phyloP scores from a whole-genome alignment of 2,888 invertebrate species.

The Mesoligia furuncula region DNA sequence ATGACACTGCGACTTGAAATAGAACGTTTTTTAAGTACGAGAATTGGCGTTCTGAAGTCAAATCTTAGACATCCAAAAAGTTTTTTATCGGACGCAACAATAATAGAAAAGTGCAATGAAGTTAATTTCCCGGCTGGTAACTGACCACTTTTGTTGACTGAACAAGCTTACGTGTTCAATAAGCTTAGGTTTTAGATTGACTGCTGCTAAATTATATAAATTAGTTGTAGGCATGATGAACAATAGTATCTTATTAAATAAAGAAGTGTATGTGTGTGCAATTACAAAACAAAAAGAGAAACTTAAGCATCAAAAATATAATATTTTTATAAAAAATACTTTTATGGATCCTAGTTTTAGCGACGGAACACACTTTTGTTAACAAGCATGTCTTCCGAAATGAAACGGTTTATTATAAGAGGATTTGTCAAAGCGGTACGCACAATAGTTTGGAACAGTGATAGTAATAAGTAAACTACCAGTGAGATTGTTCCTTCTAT shows the following conservation, averaged over 20 bases:
- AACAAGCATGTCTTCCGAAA: not conserved
- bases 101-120: not conserved
- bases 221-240: too few relatives aligned
- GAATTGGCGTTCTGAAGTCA: not conserved
- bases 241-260: not conserved
- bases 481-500: not conserved
- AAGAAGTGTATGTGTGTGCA: not conserved
- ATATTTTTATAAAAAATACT: constrained; percentile 20
- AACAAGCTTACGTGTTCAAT: constrained; percentile 4
- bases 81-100: not conserved
- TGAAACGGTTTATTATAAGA: not conserved
- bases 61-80: not conserved
- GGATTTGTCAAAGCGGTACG: not conserved
- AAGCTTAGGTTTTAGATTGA: not conserved
- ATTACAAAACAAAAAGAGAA: constrained; percentile 9
- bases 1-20: too few relatives aligned
- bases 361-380: not conserved
- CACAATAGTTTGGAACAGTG: not conserved
- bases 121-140: not conserved
- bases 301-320: not conserved
- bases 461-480: not conserved
- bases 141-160: constrained; percentile 1
- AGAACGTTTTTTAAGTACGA: too few relatives aligned
- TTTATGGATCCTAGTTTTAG: not conserved
- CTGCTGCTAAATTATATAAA: not conserved